These are phyloP conservation scores for Stegodyphus mimosarum DNA, from an alignment of 1,140 invertebrate species.

Conservation along the genomic window DNA sequence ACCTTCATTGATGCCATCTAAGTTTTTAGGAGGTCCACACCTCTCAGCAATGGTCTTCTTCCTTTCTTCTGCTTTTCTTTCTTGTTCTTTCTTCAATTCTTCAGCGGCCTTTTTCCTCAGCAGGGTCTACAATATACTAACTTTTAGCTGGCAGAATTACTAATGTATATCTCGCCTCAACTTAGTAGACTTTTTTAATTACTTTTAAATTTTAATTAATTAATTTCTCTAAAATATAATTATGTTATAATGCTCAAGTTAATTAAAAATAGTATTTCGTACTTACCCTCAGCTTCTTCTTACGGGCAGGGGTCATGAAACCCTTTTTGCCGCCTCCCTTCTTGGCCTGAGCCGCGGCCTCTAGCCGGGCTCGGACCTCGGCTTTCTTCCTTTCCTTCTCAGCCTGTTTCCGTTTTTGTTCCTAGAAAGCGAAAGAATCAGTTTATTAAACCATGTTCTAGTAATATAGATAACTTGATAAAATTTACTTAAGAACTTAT, in stretches of 20 bases:
- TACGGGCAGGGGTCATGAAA: conserved; percentile 98
- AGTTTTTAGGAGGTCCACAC: conserved; percentile 88
- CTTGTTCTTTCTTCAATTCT: conserved; percentile 99
- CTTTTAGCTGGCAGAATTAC: not conserved
- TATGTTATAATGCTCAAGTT: too few relatives aligned
- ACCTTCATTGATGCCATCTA: conserved; percentile 92
- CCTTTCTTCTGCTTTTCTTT: conserved; percentile 96
- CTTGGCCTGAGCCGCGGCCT: conserved; percentile 94
- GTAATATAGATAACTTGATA: not conserved
- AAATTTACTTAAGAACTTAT: not conserved
- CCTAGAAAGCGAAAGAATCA: conserved; percentile 40
- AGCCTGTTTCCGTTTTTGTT: conserved; percentile 64
- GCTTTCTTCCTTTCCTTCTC: conserved; percentile 67
- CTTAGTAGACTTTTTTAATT: too few relatives aligned
- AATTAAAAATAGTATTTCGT: too few relatives aligned
- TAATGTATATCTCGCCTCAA: not conserved
- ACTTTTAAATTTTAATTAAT: too few relatives aligned
- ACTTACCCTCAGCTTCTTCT: conserved; percentile 96
- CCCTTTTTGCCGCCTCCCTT: conserved; percentile 84
- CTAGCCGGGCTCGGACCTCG: conserved; percentile 94
- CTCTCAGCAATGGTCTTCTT: conserved; percentile 96
- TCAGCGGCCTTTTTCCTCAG: conserved; percentile 99
- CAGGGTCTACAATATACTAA: conserved; percentile 75
- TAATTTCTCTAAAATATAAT: too few relatives aligned
- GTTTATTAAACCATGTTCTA: not conserved